Base-by-base conservation (phyloP, 2,888 invertebrate genomes). In the Watsonalla binaria region DNA sequence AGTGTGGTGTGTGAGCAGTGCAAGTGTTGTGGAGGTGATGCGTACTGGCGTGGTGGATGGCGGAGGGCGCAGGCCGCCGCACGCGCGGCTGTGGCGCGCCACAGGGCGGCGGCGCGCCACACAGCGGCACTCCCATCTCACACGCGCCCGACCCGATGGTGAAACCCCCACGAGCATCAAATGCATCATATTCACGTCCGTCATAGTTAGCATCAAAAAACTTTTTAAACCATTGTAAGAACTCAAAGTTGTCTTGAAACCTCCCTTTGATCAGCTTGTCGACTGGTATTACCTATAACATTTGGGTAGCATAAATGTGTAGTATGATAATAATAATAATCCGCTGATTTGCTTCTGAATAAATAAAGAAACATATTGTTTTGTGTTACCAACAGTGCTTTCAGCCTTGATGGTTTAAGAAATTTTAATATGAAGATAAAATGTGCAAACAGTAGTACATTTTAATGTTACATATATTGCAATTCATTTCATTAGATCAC, bases 151-250 rank as follows among this genome's bases (percentile, higher is more conserved):
- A 93, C 76, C 97, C 97, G 78, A 98, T 92, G 61, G 93, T 92
- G 72, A 96, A 92, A 68, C 97, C 96, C 65, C 96, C 96, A 57
- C 99, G 94, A 55, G 96, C 96, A 65, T 96, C 96, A 64, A 96
- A 91, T 53, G 98, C 97, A 83, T 99, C 97, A 90, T 99, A 99
- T 70, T 98, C 98, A 76, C 96, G 95, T 66, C 98, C 99, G 86
- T 98, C 98, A 92, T 99, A 99, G 92, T 99, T 99, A 70, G 99
- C 99, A 92, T 99, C 99, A 91, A 99, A 99, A 92, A 99, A 99
- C 90, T 99, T 99, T 94, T 99, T 99, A 93, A 99, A 99, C 99
- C 99, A 99, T 93, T 99, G 99, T 76, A 99, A 95, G 93, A 99
- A 99, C 92, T 99, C 99, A 94, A 99, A 99, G 93, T 99, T 99